These are phyloP conservation scores for Ceratina calcarata DNA, from an alignment of 1,140 invertebrate species.

Conservation along the genomic window DNA sequence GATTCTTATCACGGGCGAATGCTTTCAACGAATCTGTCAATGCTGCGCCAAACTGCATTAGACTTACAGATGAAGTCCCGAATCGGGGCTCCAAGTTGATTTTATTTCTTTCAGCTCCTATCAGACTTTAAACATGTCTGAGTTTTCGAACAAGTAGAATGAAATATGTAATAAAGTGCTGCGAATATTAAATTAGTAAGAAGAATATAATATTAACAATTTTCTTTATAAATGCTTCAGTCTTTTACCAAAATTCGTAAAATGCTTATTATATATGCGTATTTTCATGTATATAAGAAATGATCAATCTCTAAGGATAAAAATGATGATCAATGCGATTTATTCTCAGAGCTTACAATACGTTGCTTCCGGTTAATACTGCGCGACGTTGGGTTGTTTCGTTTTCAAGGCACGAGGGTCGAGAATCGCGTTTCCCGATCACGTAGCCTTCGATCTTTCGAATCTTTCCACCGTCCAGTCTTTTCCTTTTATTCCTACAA, in stretches of 20 bases:
- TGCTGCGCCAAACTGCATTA: conserved; percentile 38
- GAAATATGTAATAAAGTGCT: no score
- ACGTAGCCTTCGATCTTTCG: conserved; percentile 57
- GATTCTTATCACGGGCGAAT: conserved; percentile 40
- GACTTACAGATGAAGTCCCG: conserved; percentile 42
- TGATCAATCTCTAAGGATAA: background rate
- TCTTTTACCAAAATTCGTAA: no score
- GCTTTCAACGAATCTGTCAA: conserved; percentile 43
- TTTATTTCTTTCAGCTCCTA: no score
- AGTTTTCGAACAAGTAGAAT: no score
- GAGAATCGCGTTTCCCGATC: conserved; percentile 55
- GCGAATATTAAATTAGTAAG: no score
- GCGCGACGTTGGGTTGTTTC: conserved; percentile 1
- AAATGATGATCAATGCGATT: background rate
- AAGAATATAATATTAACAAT: no score
- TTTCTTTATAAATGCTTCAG: no score
- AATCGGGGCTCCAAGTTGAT: background rate
- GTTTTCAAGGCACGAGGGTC: conserved; percentile 55
- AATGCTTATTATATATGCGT: background rate
- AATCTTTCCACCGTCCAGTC: conserved; percentile 18
- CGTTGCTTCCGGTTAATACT: conserved; percentile 28
- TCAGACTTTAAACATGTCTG: no score
- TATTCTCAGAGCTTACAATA: conserved; percentile 19
- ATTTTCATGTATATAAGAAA: background rate
- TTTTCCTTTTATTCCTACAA: conserved; percentile 18